Conservation (phyloP, 2,888 invertebrate genomes). For the Uropetala carovei region DNA sequence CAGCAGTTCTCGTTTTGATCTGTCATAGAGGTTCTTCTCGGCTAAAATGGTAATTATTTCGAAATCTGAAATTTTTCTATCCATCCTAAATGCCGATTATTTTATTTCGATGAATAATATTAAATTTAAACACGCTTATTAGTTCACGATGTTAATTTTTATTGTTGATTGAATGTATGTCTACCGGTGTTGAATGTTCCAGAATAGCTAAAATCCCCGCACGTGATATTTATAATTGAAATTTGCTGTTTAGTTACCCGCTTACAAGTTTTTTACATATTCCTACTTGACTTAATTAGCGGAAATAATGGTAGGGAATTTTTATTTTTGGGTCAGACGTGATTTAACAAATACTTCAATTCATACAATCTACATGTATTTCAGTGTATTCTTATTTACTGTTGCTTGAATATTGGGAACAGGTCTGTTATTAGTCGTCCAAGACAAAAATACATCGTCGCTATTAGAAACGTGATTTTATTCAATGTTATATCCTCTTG, state of each 20-base stretch:
- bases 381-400: neutral
- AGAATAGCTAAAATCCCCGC: neutral
- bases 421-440: too few species aligned
- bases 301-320: neutral
- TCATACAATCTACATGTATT: neutral
- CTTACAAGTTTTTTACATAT: neutral
- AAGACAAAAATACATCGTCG: too few species aligned
- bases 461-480: too few species aligned
- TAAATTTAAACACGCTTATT: neutral
- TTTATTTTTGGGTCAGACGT: neutral
- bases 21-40: neutral
- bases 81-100: neutral
- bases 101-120: neutral
- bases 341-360: neutral
- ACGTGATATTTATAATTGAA: conserved; percentile 22
- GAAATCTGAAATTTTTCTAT: neutral
- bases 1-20: neutral
- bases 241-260: neutral
- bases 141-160: neutral
- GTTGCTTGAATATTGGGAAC: neutral
- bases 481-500: too few species aligned
- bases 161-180: neutral
- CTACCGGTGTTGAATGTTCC: conserved; percentile 1
- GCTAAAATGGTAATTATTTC: neutral
- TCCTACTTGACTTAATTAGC: neutral